These are phyloP conservation scores for Temnothorax rugatulus DNA, from an alignment of 2,888 invertebrate species.

Conservation along the genomic window DNA sequence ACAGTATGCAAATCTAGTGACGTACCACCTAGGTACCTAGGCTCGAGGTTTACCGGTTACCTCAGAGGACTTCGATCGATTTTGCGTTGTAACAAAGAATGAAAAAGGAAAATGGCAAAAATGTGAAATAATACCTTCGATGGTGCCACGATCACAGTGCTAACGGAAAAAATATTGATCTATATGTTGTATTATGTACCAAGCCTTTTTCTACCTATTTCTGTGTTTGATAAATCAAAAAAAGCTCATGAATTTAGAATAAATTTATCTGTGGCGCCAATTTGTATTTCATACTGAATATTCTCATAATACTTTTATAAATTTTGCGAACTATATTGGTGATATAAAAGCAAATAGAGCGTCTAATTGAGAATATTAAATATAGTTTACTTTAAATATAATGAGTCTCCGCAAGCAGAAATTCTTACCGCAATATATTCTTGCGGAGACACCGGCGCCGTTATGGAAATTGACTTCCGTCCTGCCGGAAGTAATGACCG, in stretches of 20 bases:
- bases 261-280: background rate
- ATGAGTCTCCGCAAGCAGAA: background rate
- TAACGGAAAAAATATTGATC: background rate
- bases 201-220: background rate
- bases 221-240: background rate
- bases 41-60: slow-evolving; percentile 67
- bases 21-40: slow-evolving; percentile 72
- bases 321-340: background rate
- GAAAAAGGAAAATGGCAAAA: slow-evolving; percentile 37
- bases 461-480: slow-evolving; percentile 18
- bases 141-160: background rate
- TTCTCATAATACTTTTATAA: background rate
- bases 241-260: background rate
- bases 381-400: slow-evolving; percentile 9
- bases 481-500: slow-evolving; percentile 23
- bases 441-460: background rate
- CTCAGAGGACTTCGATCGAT: slow-evolving; percentile 77
- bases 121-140: slow-evolving; percentile 37
- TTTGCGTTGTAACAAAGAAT: slow-evolving; percentile 72
- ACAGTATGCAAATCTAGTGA: slow-evolving; percentile 82
- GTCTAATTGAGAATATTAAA: background rate
- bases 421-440: background rate
- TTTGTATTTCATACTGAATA: background rate
- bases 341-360: background rate
- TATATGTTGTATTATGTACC: background rate